Percentiles rank a stretch among this genome's conserved stretches.
Conservation (phyloP, 2,113 vertebrate species). For the Podarcis muralis region DNA sequence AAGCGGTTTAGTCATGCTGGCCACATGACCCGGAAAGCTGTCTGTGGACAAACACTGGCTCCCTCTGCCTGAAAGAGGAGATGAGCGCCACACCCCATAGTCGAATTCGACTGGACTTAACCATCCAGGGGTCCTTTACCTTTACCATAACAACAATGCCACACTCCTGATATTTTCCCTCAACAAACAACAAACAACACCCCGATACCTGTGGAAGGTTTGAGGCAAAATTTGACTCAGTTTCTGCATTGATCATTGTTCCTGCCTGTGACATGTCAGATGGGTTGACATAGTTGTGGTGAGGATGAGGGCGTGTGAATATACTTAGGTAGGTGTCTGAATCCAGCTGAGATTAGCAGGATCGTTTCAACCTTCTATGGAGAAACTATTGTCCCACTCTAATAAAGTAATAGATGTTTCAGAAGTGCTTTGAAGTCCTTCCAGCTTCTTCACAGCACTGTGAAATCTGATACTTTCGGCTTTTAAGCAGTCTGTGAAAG, state of each 20-base stretch:
- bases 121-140: not conserved
- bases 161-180: not conserved
- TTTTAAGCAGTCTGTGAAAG: conserved; percentile 75
- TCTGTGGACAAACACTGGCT: no score
- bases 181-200: not conserved
- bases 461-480: conserved; percentile 77
- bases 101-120: not conserved
- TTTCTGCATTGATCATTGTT: conserved; percentile 7
- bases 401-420: conserved; percentile 77
- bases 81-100: no score
- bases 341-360: conserved; percentile 1
- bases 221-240: conserved; percentile 14
- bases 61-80: no score
- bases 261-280: not conserved
- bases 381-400: conserved; percentile 71
- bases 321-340: not conserved
- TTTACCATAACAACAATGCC: not conserved
- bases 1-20: no score
- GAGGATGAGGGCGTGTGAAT: not conserved
- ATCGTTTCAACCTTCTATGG: not conserved
- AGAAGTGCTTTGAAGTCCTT: conserved; percentile 76
- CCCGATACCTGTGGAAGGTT: not conserved
- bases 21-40: no score
- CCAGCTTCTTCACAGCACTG: conserved; percentile 72
- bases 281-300: not conserved